Evolutionary conservation across 1,140 invertebrate species (phyloP), one percentile per base, ranked within the genome.

Genomic region (Drosophila baimaii): DNA sequence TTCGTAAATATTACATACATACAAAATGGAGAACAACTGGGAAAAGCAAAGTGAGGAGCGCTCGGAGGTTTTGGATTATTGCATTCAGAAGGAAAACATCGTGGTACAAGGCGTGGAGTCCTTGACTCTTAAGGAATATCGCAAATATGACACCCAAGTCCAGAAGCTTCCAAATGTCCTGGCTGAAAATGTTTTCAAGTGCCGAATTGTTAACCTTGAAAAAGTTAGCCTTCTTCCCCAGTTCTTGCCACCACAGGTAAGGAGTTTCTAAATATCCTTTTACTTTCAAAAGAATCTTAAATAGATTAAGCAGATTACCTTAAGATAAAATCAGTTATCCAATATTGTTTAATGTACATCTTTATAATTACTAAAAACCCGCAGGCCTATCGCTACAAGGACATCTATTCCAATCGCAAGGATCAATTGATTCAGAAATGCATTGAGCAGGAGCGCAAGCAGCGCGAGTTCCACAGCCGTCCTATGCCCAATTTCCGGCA

Each of bases 401-500:
- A 89, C 19, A 90, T 89, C 17, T 89, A 89, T 15, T 71, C 88
- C 12, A 47, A 13, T 19, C 73, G 54, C 29, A 81, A 84, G 63
- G 54, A 84, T 29, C 43, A 54, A 23, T 15, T 70, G 6, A 19
- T 72, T 8, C 62, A 27, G 2, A 25, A 73, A 29, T 41, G 27
- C 4, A 12, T 64, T 2, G 81, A 73, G 17, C 29, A 59, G 25
- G 84, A 89, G 43, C 80, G 77, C 2, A 55, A 62, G 17, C 51
- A 59, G 39, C 84, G 84, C 1, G 70, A 79, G 12, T 89, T 89
- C 27, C 85, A 52, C 25, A 89, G 85, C 44, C 84, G 73, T 0
- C 84, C 84, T 3, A 89, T 89, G 84, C 84, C 84, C 2, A 77
- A 89, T 15, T 89, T 89, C 27, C 68, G 29, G 0, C 64, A 66